A percentile compares a stretch with the other conserved stretches of the same genome.
Evolutionary conservation across 2,888 invertebrate species (phyloP).

Genomic region (Spodoptera picta): DNA sequence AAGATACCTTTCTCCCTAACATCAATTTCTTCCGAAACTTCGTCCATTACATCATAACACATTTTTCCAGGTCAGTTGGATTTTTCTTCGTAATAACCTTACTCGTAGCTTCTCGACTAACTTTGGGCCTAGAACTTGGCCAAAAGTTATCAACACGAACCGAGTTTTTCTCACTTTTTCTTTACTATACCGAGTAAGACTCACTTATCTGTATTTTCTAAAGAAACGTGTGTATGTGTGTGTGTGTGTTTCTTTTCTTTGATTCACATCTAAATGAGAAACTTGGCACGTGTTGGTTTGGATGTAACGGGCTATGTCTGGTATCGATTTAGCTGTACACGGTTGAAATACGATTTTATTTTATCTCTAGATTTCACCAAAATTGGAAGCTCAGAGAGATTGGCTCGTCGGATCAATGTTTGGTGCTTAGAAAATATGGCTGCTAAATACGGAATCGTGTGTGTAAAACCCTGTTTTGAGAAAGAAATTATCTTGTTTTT

Average conservation of each 20-base stretch:
- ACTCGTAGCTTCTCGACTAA: conserved; percentile 6
- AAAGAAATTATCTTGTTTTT: too few relatives aligned
- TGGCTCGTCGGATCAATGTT: too few relatives aligned
- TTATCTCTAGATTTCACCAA: too few relatives aligned
- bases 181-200: conserved; percentile 5
- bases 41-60: conserved; percentile 14
- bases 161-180: conserved; percentile 19
- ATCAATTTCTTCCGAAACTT: conserved; percentile 12
- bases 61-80: conserved; percentile 8
- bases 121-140: conserved; percentile 10
- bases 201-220: conserved; percentile 23
- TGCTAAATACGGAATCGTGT: too few relatives aligned
- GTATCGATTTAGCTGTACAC: too few relatives aligned
- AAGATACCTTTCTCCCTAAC: not conserved
- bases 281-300: not conserved
- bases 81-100: conserved; percentile 10
- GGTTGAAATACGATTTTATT: too few relatives aligned
- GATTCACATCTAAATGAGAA: conserved; percentile 20
- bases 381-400: too few relatives aligned
- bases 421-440: too few relatives aligned
- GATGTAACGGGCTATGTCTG: too few relatives aligned
- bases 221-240: conserved; percentile 7
- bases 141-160: conserved; percentile 1
- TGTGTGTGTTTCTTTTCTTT: conserved; percentile 8
- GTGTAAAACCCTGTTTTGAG: too few relatives aligned